Evolutionary conservation across 2,113 vertebrate species (phyloP).

Genomic region (Fukomys damarensis): DNA sequence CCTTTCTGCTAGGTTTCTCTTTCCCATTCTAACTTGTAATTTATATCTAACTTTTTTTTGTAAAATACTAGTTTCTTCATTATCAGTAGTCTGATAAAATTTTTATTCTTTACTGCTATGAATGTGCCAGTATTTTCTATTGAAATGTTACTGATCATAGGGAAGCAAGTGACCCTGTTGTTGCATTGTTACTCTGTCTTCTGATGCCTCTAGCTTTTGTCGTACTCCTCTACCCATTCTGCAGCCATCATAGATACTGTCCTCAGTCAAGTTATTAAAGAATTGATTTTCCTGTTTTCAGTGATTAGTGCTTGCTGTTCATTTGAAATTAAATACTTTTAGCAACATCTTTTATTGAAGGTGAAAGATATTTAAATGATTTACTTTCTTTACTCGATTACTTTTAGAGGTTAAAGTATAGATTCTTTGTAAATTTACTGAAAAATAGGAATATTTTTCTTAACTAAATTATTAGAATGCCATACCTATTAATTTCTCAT

Average conservation of each 20-base stretch:
- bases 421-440: conserved; percentile 16
- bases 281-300: conserved; percentile 41
- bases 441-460: conserved; percentile 39
- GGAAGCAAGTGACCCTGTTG: neutral
- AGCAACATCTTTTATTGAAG: conserved; percentile 18
- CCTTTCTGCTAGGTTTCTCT: conserved; percentile 2
- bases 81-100: neutral
- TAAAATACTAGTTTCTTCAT: conserved; percentile 36
- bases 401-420: neutral
- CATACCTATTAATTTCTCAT: neutral
- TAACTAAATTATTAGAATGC: neutral
- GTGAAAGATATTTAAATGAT: neutral
- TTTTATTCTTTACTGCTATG: conserved; percentile 5
- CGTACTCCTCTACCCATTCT: neutral
- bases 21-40: neutral
- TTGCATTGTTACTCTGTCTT: neutral
- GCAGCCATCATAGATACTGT: neutral
- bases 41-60: neutral
- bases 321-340: conserved; percentile 38
- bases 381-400: neutral
- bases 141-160: neutral
- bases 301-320: conserved; percentile 6
- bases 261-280: neutral
- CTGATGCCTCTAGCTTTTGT: neutral
- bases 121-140: neutral